Base-by-base conservation (phyloP, 1,140 invertebrate genomes). In the Bursaphelenchus mucronatus region DNA sequence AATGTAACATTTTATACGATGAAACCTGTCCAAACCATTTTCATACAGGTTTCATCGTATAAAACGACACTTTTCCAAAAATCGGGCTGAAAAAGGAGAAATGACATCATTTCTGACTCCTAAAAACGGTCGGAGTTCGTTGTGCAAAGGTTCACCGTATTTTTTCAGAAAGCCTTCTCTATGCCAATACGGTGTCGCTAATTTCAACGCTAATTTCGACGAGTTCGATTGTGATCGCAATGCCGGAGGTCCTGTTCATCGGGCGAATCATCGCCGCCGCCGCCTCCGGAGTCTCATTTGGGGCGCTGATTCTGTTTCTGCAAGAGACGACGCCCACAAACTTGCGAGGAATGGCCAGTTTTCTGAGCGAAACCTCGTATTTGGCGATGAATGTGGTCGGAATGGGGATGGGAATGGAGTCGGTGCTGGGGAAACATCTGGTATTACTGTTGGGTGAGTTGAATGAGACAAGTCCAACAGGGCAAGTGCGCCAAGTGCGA, bases 401-500 rank as follows among this genome's bases (percentile, higher is more conserved):
- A 61, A 76, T 76, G 77, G 74, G 66, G n/a, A 66, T 73, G 43
- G 74, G 74, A 40, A 77, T 76, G 69, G 70, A 76, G 45, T n/a
- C 65, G 8, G 43, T 76, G 11, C 63, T 71, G 49, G 74, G 64
- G 40, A 66, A 54, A 46, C 63, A 79, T 55, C 55, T 74, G 30
- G 30, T 71, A 19, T 51, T 46, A 10, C 76, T 74, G 9, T 39
- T 78, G 21, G 71, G 71, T 71, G 55, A 17, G 54, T 55, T 1
- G n/a, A 39, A 15, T 55, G n/a, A n/a, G n/a, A n/a, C n/a, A n/a
- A n/a, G n/a, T n/a, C n/a, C n/a, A n/a, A n/a, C n/a, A n/a, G n/a
- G n/a, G n/a, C n/a, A n/a, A n/a, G n/a, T n/a, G n/a, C n/a, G n/a
- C n/a, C n/a, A n/a, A n/a, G n/a, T n/a, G n/a, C n/a, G n/a, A n/a